A percentile compares a stretch with the other conserved stretches of the same genome.
These are phyloP conservation scores for Acanthisitta chloris DNA, from an alignment of 2,113 vertebrate species.

Conservation along the genomic window DNA sequence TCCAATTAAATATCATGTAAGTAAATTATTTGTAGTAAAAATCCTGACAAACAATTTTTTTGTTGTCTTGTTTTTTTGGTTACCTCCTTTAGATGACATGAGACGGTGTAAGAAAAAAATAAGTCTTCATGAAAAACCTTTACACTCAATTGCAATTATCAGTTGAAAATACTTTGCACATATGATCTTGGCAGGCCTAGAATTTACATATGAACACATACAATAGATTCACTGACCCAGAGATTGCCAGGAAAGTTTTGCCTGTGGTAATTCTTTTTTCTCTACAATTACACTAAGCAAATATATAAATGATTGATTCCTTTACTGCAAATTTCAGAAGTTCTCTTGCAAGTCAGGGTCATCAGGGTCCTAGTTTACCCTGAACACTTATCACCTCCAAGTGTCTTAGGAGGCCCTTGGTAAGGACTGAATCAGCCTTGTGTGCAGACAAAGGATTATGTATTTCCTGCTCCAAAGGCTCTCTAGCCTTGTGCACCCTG, in stretches of 20 bases:
- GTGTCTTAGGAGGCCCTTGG: not conserved
- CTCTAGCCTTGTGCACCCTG: accelerated
- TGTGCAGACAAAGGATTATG: accelerated
- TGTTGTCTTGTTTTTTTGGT: not conserved
- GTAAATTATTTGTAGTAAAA: conserved; percentile 24
- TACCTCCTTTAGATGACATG: not conserved
- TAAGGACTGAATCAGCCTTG: not conserved
- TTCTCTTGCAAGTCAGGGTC: not conserved
- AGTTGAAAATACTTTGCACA: not conserved
- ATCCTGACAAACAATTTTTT: not conserved
- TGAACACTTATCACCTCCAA: not conserved
- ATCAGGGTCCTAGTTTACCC: not conserved
- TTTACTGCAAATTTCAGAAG: not conserved
- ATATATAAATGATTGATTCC: not conserved
- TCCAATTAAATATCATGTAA: not conserved
- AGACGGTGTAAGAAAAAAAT: not conserved
- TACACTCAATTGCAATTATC: not conserved
- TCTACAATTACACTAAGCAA: not conserved
- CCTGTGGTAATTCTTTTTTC: not conserved
- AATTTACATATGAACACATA: not conserved
- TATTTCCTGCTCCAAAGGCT: not conserved
- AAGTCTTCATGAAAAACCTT: not conserved
- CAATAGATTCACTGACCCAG: not conserved
- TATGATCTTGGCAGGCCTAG: not conserved
- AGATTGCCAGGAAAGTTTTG: not conserved